A percentile compares a stretch with the other conserved stretches of the same genome.
phyloP scores from a whole-genome alignment of 2,113 vertebrate genomes.

The Zosterops japonicus region DNA sequence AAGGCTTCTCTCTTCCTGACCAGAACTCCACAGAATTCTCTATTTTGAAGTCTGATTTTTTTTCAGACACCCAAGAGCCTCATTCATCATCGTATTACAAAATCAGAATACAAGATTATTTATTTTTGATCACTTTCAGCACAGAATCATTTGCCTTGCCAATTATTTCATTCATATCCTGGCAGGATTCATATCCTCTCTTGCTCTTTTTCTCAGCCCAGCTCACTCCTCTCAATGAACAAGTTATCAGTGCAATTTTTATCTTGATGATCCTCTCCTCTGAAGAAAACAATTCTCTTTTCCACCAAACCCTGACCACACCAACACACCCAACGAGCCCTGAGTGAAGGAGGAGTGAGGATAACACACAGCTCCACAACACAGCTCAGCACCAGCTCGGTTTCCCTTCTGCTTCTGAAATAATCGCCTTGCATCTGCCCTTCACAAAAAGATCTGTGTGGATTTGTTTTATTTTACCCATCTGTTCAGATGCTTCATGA shows the following conservation, averaged over 20 bases:
- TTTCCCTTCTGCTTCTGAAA: neutral
- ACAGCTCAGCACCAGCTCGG: neutral
- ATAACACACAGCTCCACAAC: fast-evolving
- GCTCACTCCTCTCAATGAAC: neutral
- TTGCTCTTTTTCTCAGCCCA: neutral
- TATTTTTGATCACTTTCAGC: neutral
- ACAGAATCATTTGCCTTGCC: neutral
- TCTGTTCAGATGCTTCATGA: neutral
- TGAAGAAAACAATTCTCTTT: neutral
- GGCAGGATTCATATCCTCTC: neutral
- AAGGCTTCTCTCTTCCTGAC: neutral
- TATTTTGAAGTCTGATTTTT: neutral
- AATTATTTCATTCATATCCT: neutral
- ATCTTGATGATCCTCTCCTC: neutral
- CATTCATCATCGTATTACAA: neutral
- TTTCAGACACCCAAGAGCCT: neutral
- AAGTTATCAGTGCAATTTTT: neutral
- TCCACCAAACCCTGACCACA: neutral
- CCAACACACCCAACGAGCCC: neutral
- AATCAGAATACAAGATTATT: neutral
- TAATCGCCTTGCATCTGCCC: neutral
- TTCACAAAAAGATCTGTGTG: neutral
- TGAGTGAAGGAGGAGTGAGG: neutral
- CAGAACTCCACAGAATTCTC: neutral
- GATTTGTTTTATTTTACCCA: neutral